Percentiles rank a stretch among this genome's conserved stretches.
Evolutionary conservation across 2,113 vertebrate genomes (phyloP).

Genomic region (Podarcis raffonei): DNA sequence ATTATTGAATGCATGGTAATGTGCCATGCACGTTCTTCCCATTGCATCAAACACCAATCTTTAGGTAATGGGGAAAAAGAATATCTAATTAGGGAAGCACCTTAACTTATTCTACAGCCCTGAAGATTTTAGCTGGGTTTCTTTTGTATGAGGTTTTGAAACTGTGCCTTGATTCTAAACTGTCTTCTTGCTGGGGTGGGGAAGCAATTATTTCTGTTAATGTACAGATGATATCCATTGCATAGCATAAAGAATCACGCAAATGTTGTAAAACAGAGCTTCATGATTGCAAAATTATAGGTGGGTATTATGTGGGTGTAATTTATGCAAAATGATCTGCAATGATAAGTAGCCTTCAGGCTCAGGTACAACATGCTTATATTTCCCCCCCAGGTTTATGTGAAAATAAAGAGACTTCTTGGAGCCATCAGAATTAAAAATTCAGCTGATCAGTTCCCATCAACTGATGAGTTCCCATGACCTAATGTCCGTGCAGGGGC

Average conservation of each 20-base stretch:
- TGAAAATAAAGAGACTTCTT: background rate
- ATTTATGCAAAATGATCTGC: slow-evolving; percentile 24
- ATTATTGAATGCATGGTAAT: slow-evolving; percentile 62
- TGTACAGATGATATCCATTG: background rate
- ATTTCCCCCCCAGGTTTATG: background rate
- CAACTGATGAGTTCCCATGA: background rate
- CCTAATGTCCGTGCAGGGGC: background rate
- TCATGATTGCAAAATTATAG: slow-evolving; percentile 6
- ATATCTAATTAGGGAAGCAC: slow-evolving; percentile 54
- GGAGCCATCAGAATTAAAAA: slow-evolving; percentile 17
- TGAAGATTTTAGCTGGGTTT: slow-evolving; percentile 14
- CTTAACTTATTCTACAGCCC: slow-evolving; percentile 35
- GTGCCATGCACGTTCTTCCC: slow-evolving; percentile 50
- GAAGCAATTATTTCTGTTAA: background rate
- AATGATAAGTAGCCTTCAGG: background rate
- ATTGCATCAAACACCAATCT: slow-evolving; percentile 67
- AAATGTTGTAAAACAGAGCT: background rate
- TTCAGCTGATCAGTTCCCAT: background rate
- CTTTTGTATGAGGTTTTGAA: background rate
- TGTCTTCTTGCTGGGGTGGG: background rate
- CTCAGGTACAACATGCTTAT: background rate
- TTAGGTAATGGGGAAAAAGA: slow-evolving; percentile 52
- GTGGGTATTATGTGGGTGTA: background rate
- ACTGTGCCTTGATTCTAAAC: background rate
- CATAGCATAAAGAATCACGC: background rate